phyloP scores from a whole-genome alignment of 2,113 vertebrate genomes.

The Riparia riparia region DNA sequence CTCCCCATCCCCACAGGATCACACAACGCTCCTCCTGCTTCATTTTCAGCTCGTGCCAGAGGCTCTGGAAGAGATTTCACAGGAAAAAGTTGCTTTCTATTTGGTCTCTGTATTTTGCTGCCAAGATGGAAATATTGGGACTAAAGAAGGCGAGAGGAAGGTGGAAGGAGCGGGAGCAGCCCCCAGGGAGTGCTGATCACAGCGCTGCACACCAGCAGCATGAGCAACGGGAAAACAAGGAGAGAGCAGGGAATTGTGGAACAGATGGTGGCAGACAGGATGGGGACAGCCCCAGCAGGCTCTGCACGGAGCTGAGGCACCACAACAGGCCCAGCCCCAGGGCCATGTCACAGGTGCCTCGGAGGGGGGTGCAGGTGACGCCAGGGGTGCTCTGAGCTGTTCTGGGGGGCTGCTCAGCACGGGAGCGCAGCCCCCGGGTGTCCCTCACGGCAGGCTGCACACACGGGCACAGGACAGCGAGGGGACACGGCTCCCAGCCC shows the following conservation, averaged over 20 bases:
- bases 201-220: background rate
- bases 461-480: background rate
- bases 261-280: background rate
- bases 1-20: fast-evolving
- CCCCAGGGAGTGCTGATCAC: background rate
- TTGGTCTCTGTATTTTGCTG: background rate
- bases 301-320: background rate
- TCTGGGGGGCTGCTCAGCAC: background rate
- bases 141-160: background rate
- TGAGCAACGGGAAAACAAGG: background rate
- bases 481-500: background rate
- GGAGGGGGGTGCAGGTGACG: background rate
- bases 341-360: background rate
- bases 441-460: background rate
- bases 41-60: background rate
- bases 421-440: fast-evolving
- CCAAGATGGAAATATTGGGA: background rate
- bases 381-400: background rate
- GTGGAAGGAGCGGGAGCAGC: background rate
- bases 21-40: fast-evolving
- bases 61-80: background rate
- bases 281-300: background rate
- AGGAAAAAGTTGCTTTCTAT: background rate
- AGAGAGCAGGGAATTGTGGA: background rate
- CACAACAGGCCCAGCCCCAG: fast-evolving